Evolutionary conservation across 2,888 invertebrate species (phyloP).

Genomic region (Epinotia bilunana): DNA sequence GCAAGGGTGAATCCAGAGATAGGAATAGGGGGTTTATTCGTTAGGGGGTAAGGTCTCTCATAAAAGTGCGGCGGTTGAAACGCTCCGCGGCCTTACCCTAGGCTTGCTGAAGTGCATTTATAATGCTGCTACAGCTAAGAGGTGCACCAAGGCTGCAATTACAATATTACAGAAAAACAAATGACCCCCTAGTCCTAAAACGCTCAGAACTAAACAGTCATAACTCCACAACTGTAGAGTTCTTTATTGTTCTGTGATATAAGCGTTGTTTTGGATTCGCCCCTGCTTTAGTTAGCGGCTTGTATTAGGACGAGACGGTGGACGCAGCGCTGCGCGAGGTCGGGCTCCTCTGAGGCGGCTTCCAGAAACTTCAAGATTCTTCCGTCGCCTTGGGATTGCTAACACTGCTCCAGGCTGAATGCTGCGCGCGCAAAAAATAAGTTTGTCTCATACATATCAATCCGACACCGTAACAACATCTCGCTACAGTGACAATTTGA

Average conservation of each 20-base stretch:
- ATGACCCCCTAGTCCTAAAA: not conserved
- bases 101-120: not conserved
- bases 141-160: not conserved
- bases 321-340: slow-evolving; percentile 97
- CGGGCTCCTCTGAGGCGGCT: slow-evolving; percentile 90
- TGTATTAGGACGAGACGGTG: slow-evolving; percentile 93
- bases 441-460: not conserved
- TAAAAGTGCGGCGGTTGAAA: too few relatives aligned
- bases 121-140: not conserved
- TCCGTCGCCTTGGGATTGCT: slow-evolving; percentile 44
- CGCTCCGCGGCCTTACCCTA: too few relatives aligned
- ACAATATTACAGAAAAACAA: not conserved
- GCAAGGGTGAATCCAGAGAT: slow-evolving; percentile 3
- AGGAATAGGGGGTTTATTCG: not conserved
- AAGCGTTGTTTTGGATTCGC: not conserved
- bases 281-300: slow-evolving; percentile 36
- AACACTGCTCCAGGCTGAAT: slow-evolving; percentile 22
- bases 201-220: not conserved
- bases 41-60: too few relatives aligned
- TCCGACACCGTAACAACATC: not conserved
- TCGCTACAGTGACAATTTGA: not conserved
- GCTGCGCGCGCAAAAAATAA: not conserved
- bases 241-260: not conserved
- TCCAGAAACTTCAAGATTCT: slow-evolving; percentile 48
- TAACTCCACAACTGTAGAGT: not conserved